Evolutionary conservation across 2,888 invertebrate species (phyloP), one percentile per base, ranked within the genome.

Genomic region (Theretra japonica): DNA sequence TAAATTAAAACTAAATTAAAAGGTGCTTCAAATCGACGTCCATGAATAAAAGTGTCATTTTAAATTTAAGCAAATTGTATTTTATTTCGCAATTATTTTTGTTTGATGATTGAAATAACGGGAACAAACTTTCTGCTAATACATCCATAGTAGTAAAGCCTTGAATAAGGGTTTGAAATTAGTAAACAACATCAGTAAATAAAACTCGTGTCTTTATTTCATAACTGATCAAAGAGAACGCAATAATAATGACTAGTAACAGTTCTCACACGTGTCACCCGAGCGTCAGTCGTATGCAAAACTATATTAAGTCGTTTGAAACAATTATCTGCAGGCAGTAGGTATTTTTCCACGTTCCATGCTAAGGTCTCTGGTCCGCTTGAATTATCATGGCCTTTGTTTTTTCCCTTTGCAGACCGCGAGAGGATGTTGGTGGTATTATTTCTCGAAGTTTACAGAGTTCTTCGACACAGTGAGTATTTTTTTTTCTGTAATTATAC

Each of bases 361-460:
- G 48, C 17, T 21, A 15, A 41, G 65, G 17, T 23, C 41, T 41
- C 62, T 48, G 23, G 21, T 25, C 48, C 48, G 41, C 23, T 53
- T 48, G 65, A 21, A 48, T 23, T 48, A 11, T 48, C 41, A 7
- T 62, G 33, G 19, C 62, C 62, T 65, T 73, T 73, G 30, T 77
- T 80, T 62, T 75, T 79, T 41, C 41, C 75, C 68, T 83, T 91
- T 87, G 69, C 94, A 98, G 98, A 97, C 98, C 95, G 97, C 97
- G 4, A 86, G 89, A 53, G 97, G 97, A 50, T 98, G 98, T 86
- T 99, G 98, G 98, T 98, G 97, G 98, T 99, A 98, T 86, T 98
- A 97, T 89, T 96, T 99, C 84, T 98, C 98, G 41, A 99, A 99
- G 91, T 98, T 99, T 90, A 97, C 98, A 73, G 99, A 99, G 92